Base-by-base conservation (phyloP, 2,113 vertebrate species). In the Pangasianodon gigas region DNA sequence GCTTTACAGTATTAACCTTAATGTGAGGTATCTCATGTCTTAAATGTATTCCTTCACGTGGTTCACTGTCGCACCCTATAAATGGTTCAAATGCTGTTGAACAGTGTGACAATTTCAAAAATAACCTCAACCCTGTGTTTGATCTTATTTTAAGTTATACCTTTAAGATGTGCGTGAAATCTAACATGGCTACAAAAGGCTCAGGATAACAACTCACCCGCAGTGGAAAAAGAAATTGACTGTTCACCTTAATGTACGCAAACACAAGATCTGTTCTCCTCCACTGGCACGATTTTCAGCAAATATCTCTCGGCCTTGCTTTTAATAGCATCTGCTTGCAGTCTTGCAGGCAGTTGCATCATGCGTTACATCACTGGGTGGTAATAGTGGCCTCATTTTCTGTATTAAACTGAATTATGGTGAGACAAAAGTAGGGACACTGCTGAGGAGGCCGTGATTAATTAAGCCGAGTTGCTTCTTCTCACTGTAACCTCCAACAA, bases 301-400 rank as follows among this genome's bases (percentile, higher is more conserved):
- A 90, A 91, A 92, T 90, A 89, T 89, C 88, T 87, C 88, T 37
- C 19, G 62, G 89, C 83, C 60, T 89, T 84, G 84, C 80, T 85
- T 88, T 91, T 90, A 90, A 92, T 91, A 91, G 84, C 86, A 90
- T 88, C 82, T 83, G 86, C 86, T 87, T 89, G 85, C 90, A 85
- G 84, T 58, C 91, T 93, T 93, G 91, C 93, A 91, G 16, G 26
- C 54, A 44, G 77, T 93, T 93, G 92, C 93, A 93, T 93, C 93
- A 93, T 91, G 85, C 77, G 87, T 93, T 93, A 92, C 91, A 92
- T 93, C 92, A 93, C 75, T 52, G 75, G 87, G 85, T 58, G 87
- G 89, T 89, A 91, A 89, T 86, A 88, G 88, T 85, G 89, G 89
- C 84, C 86, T 90, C 84, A 82, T 89, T 85, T 88, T 90, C 80